A percentile compares a stretch with the other conserved stretches of the same genome.
Evolutionary conservation across 2,797 vertebrate genomes (phyloP).

Genomic region (Clarias platycephalus): DNA sequence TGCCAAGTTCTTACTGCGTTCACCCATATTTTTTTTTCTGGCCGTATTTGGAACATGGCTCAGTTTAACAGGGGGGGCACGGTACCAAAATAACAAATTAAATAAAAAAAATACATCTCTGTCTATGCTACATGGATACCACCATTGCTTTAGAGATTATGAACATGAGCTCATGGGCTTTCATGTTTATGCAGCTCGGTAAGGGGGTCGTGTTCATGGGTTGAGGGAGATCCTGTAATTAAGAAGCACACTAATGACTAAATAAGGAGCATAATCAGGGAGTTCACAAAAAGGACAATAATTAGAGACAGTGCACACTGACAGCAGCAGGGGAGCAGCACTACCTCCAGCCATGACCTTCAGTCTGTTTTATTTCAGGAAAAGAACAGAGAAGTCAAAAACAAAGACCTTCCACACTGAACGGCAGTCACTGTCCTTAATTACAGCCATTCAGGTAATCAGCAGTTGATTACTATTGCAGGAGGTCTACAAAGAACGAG

Average conservation of each 20-base stretch:
- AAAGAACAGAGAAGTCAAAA: slow-evolving; percentile 36
- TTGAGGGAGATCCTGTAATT: slow-evolving; percentile 67
- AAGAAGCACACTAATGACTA: slow-evolving; percentile 63
- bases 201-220: slow-evolving; percentile 54
- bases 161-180: slow-evolving; percentile 1
- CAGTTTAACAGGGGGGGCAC: too few species aligned
- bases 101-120: not conserved
- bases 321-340: slow-evolving; percentile 47
- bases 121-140: not conserved
- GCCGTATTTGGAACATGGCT: too few species aligned
- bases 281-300: slow-evolving; percentile 70
- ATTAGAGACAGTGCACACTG: slow-evolving; percentile 68
- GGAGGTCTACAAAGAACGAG: slow-evolving; percentile 35
- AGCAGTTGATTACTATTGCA: slow-evolving; percentile 41
- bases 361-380: slow-evolving; percentile 37
- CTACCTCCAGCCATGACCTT: slow-evolving; percentile 46
- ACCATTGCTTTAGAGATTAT: not conserved
- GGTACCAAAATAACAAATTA: not conserved
- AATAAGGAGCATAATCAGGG: slow-evolving; percentile 73
- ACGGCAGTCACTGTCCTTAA: slow-evolving; percentile 36
- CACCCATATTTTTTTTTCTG: too few species aligned
- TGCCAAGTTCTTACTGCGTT: too few species aligned
- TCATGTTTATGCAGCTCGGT: slow-evolving; percentile 14
- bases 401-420: slow-evolving; percentile 26
- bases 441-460: slow-evolving; percentile 45